These are phyloP conservation scores for Andrena hattorfiana DNA, from an alignment of 2,888 invertebrate genomes.

Conservation along the genomic window DNA sequence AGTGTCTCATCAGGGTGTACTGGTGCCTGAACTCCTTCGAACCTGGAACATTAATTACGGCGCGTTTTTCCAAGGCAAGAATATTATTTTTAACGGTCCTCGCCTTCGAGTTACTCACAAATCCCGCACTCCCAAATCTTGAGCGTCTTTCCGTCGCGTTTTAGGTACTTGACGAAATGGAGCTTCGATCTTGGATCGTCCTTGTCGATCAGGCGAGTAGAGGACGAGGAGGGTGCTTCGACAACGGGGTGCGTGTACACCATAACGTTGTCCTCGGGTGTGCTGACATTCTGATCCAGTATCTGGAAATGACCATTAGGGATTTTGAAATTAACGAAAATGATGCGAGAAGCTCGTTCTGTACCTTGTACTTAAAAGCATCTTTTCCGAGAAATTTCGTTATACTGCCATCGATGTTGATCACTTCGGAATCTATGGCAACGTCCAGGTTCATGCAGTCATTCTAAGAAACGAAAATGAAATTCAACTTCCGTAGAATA, in stretches of 20 bases:
- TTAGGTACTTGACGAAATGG: conserved; percentile 89
- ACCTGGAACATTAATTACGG: conserved; percentile 84
- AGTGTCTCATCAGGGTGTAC: conserved; percentile 91
- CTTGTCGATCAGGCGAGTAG: conserved; percentile 86
- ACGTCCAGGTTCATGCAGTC: conserved; percentile 75
- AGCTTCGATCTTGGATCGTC: conserved; percentile 87
- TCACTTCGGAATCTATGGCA: conserved; percentile 74
- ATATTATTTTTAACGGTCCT: not conserved
- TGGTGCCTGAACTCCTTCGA: conserved; percentile 91
- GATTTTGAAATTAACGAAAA: not conserved
- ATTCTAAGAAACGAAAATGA: conserved; percentile 42
- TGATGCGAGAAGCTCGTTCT: not conserved
- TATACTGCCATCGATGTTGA: conserved; percentile 71
- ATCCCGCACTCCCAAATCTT: conserved; percentile 92
- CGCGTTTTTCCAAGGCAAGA: not conserved
- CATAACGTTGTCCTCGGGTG: conserved; percentile 70
- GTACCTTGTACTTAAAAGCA: conserved; percentile 74
- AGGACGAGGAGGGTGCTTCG: conserved; percentile 64
- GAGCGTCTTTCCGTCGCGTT: conserved; percentile 89
- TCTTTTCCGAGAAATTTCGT: conserved; percentile 76
- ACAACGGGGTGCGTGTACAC: conserved; percentile 66
- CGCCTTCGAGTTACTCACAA: conserved; percentile 86
- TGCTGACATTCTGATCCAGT: conserved; percentile 69
- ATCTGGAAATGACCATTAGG: conserved; percentile 59
- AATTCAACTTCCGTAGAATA: not conserved